A percentile compares a stretch with the other conserved stretches of the same genome.
Evolutionary conservation across 2,797 vertebrate genomes (phyloP).

Genomic region (Characodon lateralis): DNA sequence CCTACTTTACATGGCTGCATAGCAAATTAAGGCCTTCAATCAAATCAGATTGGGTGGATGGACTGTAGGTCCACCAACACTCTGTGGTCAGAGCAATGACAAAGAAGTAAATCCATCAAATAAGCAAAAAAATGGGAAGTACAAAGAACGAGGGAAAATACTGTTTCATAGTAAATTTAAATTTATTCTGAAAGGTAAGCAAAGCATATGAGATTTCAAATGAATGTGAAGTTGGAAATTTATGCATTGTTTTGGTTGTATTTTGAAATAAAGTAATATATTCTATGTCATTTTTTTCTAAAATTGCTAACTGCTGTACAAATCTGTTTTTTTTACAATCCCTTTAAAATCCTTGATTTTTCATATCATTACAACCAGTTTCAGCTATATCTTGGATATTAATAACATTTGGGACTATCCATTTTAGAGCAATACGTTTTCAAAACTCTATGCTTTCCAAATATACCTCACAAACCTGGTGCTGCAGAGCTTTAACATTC

Average conservation of each 20-base stretch:
- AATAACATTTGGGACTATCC: constrained; percentile 61
- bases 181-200: not conserved
- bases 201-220: not conserved
- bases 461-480: constrained; percentile 63
- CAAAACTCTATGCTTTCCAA: constrained; percentile 76
- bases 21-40: constrained; percentile 84
- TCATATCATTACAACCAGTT: constrained; percentile 55
- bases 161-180: not conserved
- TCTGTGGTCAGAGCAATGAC: constrained; percentile 69
- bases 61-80: constrained; percentile 61
- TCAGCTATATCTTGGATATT: constrained; percentile 58
- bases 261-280: constrained; percentile 42
- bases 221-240: not conserved
- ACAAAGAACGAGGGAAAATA: constrained; percentile 38
- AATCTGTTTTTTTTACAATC: constrained; percentile 31
- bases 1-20: constrained; percentile 83
- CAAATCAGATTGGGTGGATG: constrained; percentile 75
- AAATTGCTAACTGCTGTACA: constrained; percentile 39
- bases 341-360: constrained; percentile 45
- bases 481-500: constrained; percentile 79
- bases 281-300: constrained; percentile 38
- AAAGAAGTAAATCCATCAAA: constrained; percentile 79
- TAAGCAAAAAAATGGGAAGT: constrained; percentile 30
- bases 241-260: constrained; percentile 18
- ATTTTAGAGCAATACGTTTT: constrained; percentile 66